A percentile compares a stretch with the other conserved stretches of the same genome.
phyloP scores from a whole-genome alignment of 1,140 invertebrate genomes.

The Helicoverpa zea region DNA sequence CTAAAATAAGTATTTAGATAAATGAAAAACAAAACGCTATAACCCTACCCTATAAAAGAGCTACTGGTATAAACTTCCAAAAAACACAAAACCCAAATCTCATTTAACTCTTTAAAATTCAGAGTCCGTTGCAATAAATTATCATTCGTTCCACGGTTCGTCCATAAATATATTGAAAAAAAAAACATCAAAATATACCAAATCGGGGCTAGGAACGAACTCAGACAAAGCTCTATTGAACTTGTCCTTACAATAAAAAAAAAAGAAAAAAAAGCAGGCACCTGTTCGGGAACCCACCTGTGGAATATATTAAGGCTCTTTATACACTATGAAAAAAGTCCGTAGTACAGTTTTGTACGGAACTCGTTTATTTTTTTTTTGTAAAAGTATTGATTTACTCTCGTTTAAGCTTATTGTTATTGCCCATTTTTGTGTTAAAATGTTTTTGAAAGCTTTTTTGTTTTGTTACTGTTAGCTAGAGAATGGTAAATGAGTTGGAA shows the following conservation, averaged over 20 bases:
- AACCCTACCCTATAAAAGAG: conserved; percentile 9
- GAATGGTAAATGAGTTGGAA: conserved; percentile 9
- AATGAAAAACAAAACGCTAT: not conserved
- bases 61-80: conserved; percentile 28
- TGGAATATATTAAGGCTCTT: conserved; percentile 66
- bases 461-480: not conserved
- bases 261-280: conserved; percentile 62
- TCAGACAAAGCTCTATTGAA: conserved; percentile 71
- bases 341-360: conserved; percentile 47
- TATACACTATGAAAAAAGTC: conserved; percentile 47
- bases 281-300: conserved; percentile 76
- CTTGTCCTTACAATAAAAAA: conserved; percentile 52
- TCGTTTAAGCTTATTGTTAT: conserved; percentile 42
- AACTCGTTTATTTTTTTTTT: conserved; percentile 39
- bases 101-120: conserved; percentile 60
- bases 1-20: not conserved
- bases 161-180: conserved; percentile 52
- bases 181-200: conserved; percentile 63
- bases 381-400: conserved; percentile 49
- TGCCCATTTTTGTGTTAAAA: conserved; percentile 47
- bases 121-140: conserved; percentile 66
- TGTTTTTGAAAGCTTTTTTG: conserved; percentile 32
- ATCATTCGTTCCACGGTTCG: conserved; percentile 62
- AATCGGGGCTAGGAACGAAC: conserved; percentile 65
- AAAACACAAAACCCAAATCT: conserved; percentile 44